phyloP scores from a whole-genome alignment of 2,113 vertebrate species.

The Apus apus region DNA sequence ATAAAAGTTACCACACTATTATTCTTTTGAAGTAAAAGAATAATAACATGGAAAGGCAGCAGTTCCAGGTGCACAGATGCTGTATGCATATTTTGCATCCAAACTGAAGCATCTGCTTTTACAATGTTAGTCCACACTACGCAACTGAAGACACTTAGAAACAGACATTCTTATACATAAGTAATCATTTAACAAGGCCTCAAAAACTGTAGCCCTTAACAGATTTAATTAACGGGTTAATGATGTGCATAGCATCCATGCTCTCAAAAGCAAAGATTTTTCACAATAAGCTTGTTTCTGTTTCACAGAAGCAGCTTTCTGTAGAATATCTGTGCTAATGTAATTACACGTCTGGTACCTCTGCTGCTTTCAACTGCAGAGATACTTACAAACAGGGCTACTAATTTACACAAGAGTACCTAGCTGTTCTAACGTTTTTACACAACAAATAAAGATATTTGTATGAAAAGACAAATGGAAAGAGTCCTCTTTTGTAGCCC shows the following conservation, averaged over 20 bases:
- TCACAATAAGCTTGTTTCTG: constrained; percentile 44
- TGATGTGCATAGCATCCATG: constrained; percentile 21
- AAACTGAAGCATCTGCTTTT: not conserved
- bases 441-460: constrained; percentile 32
- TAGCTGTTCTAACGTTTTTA: constrained; percentile 1
- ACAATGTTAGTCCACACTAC: not conserved
- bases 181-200: constrained; percentile 49
- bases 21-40: not conserved
- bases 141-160: not conserved
- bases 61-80: not conserved
- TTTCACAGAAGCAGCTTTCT: constrained; percentile 41
- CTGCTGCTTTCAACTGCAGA: constrained; percentile 36
- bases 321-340: constrained; percentile 37
- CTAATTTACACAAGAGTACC: constrained; percentile 48
- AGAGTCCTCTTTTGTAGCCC: not conserved
- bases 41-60: not conserved
- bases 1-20: not conserved
- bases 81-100: not conserved
- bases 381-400: constrained; percentile 50
- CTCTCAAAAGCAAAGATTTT: constrained; percentile 46
- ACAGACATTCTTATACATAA: not conserved
- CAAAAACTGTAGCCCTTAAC: constrained; percentile 38
- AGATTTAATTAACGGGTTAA: constrained; percentile 64
- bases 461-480: constrained; percentile 37
- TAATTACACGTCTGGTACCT: constrained; percentile 61